Evolutionary conservation across 2,888 invertebrate genomes (phyloP).

Genomic region (Agonopterix arenella): DNA sequence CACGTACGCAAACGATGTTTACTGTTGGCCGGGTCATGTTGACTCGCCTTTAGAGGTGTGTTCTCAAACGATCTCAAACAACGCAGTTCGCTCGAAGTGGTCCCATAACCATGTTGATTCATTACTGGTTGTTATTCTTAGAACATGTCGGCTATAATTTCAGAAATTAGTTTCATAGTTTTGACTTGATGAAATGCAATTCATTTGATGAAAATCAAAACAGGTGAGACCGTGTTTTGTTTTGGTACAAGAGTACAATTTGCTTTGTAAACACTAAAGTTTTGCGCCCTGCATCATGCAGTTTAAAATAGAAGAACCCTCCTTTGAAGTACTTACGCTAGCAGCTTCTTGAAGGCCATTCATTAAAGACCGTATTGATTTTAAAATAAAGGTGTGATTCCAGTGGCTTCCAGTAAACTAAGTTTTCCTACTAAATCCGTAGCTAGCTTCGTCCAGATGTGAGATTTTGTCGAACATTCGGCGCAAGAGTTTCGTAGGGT

Average conservation of each 20-base stretch:
- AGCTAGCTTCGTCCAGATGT: too few species aligned
- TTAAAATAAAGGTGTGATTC: too few species aligned
- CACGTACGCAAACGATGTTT: conserved; percentile 18
- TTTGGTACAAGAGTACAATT: too few species aligned
- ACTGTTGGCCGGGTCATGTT: conserved; percentile 14
- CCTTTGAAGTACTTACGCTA: too few species aligned
- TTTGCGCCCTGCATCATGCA: too few species aligned
- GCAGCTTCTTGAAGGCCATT: too few species aligned
- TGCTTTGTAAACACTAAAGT: conserved; percentile 5
- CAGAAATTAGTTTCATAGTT: conserved; percentile 2
- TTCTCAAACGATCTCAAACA: conserved; percentile 10
- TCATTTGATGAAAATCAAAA: background rate
- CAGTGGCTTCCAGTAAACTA: too few species aligned
- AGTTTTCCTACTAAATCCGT: too few species aligned
- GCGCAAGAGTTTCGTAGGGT: conserved; percentile 9
- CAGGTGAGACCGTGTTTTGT: too few species aligned
- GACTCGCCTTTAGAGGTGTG: conserved; percentile 13
- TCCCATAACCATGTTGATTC: conserved; percentile 1
- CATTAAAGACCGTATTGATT: too few species aligned
- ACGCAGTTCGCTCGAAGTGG: conserved; percentile 7
- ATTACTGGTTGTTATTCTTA: background rate
- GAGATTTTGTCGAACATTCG: too few species aligned
- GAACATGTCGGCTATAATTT: background rate
- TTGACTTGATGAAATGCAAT: conserved; percentile 6
- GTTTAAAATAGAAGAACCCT: too few species aligned